Conservation (phyloP, 2,113 vertebrate species). For the Ameiurus melas region DNA sequence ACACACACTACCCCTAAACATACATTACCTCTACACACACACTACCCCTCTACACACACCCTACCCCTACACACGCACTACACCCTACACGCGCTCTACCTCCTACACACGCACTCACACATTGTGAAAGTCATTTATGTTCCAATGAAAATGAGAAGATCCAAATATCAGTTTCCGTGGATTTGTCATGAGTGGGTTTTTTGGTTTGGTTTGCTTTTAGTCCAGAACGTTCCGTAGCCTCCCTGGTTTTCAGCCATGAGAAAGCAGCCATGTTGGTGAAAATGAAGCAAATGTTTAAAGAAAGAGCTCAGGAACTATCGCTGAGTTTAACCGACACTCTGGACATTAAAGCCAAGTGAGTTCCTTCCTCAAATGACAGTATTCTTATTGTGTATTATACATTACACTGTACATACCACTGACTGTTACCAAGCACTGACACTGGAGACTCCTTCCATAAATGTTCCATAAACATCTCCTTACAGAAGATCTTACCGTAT, state of each 20-base stretch:
- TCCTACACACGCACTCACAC: not conserved
- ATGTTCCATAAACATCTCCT: too few relatives aligned
- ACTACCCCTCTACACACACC: too few relatives aligned
- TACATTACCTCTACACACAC: too few relatives aligned
- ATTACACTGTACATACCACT: not conserved
- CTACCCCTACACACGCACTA: too few relatives aligned
- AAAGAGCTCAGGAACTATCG: slow-evolving; percentile 61
- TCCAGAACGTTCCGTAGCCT: slow-evolving; percentile 59
- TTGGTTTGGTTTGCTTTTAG: slow-evolving; percentile 3
- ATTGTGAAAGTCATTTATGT: too few relatives aligned
- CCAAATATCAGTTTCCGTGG: not conserved
- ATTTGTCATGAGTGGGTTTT: not conserved
- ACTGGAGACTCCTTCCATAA: not conserved
- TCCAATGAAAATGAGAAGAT: not conserved
- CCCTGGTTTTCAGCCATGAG: slow-evolving; percentile 52
- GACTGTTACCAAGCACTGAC: not conserved
- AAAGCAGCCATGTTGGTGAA: slow-evolving; percentile 57
- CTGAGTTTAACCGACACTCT: slow-evolving; percentile 65
- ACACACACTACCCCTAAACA: too few relatives aligned
- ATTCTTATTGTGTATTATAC: not conserved
- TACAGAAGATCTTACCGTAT: not conserved
- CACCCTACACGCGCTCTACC: too few relatives aligned
- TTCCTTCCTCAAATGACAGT: not conserved
- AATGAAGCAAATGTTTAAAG: slow-evolving; percentile 66
- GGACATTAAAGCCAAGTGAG: slow-evolving; percentile 67